A percentile compares a stretch with the other conserved stretches of the same genome.
Conservation (phyloP, 1,140 invertebrate species). For the Lasaia peninsularis region DNA sequence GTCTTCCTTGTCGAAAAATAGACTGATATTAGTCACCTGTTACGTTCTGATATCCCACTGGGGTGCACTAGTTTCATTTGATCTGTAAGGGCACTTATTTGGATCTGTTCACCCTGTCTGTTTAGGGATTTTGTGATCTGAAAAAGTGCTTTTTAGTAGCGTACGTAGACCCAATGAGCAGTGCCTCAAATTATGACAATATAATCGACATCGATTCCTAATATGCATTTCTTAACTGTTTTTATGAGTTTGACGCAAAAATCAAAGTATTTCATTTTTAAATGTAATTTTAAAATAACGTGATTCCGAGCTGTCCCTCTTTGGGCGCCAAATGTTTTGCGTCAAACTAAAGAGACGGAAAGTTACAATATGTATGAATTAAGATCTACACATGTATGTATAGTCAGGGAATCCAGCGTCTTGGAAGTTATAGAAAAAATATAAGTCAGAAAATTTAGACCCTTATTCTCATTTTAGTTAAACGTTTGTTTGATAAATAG, state of each 20-base stretch:
- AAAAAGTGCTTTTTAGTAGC: constrained; percentile 61
- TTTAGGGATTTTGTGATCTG: constrained; percentile 35
- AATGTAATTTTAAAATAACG: neutral
- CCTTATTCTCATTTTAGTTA: neutral
- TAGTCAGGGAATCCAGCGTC: neutral
- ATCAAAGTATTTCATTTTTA: neutral
- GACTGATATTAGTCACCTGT: constrained; percentile 52
- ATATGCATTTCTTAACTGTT: constrained; percentile 11
- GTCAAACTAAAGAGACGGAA: constrained; percentile 3
- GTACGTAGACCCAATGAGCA: constrained; percentile 28
- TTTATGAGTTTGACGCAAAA: constrained; percentile 7
- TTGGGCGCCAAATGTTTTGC: neutral
- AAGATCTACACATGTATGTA: constrained; percentile 1
- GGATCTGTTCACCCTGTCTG: constrained; percentile 35
- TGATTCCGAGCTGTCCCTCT: neutral
- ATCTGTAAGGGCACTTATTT: constrained; percentile 63
- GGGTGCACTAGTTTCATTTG: constrained; percentile 69
- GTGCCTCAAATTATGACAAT: constrained; percentile 33
- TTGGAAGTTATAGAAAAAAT: neutral
- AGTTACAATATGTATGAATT: neutral
- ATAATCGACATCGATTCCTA: constrained; percentile 19
- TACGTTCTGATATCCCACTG: constrained; percentile 55
- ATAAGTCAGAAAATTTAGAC: neutral
- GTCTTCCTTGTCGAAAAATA: constrained; percentile 65
- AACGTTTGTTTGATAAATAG: neutral